phyloP scores from a whole-genome alignment of 2,888 invertebrate genomes.

The Dryococelus australis region DNA sequence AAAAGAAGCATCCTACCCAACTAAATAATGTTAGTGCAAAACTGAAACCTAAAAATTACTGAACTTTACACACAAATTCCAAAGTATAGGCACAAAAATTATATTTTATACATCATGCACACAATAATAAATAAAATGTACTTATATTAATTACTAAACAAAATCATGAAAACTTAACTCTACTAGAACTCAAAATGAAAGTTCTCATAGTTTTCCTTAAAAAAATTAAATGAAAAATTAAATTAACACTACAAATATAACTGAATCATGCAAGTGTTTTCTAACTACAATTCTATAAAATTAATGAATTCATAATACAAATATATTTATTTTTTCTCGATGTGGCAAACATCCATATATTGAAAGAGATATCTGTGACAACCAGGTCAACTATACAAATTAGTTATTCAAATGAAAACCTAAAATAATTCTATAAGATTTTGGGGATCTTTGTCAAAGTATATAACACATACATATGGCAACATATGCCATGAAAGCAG shows the following conservation, averaged over 20 bases:
- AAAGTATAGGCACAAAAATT: neutral
- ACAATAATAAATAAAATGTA: neutral
- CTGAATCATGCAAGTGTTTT: neutral
- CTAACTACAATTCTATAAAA: conserved; percentile 18
- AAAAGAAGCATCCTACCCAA: conserved; percentile 38
- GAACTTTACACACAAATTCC: conserved; percentile 17
- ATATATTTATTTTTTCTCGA: conserved; percentile 11
- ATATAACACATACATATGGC: conserved; percentile 19
- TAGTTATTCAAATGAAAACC: conserved; percentile 38
- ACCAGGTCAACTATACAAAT: conserved; percentile 36
- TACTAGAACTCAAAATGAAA: neutral
- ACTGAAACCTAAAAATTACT: neutral
- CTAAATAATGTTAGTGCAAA: conserved; percentile 37
- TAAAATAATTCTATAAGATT: conserved; percentile 41
- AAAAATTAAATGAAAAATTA: neutral
- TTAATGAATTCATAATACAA: neutral
- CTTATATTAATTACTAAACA: neutral
- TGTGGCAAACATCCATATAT: neutral
- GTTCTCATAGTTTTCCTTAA: neutral
- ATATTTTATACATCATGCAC: neutral
- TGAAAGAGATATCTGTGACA: neutral
- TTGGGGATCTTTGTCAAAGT: conserved; percentile 39
- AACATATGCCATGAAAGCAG: conserved; percentile 16
- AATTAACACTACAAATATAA: neutral
- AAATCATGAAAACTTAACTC: neutral